Base-by-base conservation (phyloP, 2,113 vertebrate genomes). In the Anas platyrhynchos region DNA sequence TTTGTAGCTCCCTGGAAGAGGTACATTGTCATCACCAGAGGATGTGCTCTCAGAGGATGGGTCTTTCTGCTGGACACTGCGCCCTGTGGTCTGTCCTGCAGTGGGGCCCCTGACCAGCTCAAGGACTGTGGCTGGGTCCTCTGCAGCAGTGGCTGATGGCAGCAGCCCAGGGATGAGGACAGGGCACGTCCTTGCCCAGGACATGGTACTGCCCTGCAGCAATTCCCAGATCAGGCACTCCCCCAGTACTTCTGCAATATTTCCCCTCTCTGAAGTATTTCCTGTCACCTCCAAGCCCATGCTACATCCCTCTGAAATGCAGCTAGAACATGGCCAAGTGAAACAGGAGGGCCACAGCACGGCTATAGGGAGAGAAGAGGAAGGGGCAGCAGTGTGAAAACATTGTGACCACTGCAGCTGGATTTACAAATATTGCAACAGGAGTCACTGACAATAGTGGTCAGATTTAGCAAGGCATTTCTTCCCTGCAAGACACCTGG, bases 21-120 rank as follows among this genome's bases (percentile, higher is more conserved):
- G 7, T 8, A 12, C 5, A 0, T 3, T n/a, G 29, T 8, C 50
- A 9, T 5, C 22, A 20, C 62, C 32, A 13, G n/a, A 41, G 69
- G 38, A 44, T 3, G 13, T 1, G 9, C 9, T 4, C 9, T 18
- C 2, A 2, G 32, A 65, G 22, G 14, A 36, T 1, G 3, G 4
- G 14, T 20, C 59, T 27, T 43, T 52, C 31, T 15, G 38, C 59
- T 16, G 48, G 36, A 25, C 3, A 0, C 12, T 3, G 9, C 29
- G 36, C 52, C 52, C 43, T 32, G 34, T 25, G 21, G 29, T 9
- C 3, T 3, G 55, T 54, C 21, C 44, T 26, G 56, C 50, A 13
- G 10, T 0, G 8, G 5, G 27, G 56, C 13, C 29, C n/a, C 65
- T 17, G 41, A 13, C 3, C 2, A 4, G 56, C 41, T 76, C 13